Evolutionary conservation across 1,140 invertebrate genomes (phyloP), one percentile per base, ranked within the genome.

Genomic region (Pseudobourletiella spinata): DNA sequence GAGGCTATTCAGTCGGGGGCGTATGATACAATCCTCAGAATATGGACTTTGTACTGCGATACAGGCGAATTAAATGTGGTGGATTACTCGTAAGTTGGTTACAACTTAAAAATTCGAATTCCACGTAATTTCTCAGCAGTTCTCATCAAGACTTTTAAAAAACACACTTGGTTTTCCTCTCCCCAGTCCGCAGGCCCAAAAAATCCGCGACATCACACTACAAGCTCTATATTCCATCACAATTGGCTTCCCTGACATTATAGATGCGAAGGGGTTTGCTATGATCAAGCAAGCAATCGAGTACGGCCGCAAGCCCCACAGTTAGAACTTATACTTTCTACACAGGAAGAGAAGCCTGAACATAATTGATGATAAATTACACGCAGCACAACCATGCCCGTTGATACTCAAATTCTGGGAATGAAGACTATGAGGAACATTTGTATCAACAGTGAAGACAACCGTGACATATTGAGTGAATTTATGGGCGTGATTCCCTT

Each of bases 341-440:
- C n/a, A n/a, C n/a, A n/a, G n/a, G n/a, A n/a, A n/a, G n/a, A n/a
- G n/a, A n/a, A n/a, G n/a, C n/a, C n/a, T n/a, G n/a, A n/a, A n/a
- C n/a, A 52, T 52, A 29, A 14, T 52, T 25, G 15, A 52, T 26
- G 3, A 14, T 22, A 14, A 52, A 26, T 11, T 8, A 6, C 50
- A 14, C 3, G 46, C n/a, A 64, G 63, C 24, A 30, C 25, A n/a
- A 28, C 29, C 4, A 30, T 61, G 32, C 54, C 58, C 6, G 32
- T 57, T 29, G 18, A 32, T 24, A 65, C 59, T 16, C 61, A 61
- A 35, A 61, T 63, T 20, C 16, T 56, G n/a, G 54, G 42, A 2
- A 35, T 68, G 3, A 65, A 65, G 22, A n/a, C 61, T 8, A 57
- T 65, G n/a, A 25, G 67, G 15, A 68, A 68, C 39, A 44, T 68